These are phyloP conservation scores for Palythoa grandis DNA, from an alignment of 92 coral and sea anemone species.

Conservation along the genomic window DNA sequence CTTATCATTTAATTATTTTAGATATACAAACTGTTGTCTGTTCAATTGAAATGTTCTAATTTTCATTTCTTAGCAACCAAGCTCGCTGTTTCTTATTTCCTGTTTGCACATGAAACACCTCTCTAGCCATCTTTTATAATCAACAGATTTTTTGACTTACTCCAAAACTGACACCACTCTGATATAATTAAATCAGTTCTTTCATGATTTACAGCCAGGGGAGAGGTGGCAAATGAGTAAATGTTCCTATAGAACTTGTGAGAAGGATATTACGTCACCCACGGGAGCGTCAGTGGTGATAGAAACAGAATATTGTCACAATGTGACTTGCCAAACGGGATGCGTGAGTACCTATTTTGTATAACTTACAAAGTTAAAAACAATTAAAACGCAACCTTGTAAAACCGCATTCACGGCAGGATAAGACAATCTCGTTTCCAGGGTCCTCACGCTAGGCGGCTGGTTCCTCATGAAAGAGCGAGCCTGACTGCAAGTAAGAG, in stretches of 20 bases:
- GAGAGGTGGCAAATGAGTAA: slow-evolving; percentile 62
- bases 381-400: background rate
- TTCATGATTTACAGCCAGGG: slow-evolving; percentile 45
- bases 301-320: slow-evolving; percentile 60
- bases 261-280: slow-evolving; percentile 55
- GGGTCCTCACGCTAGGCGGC: background rate
- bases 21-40: too few relatives aligned
- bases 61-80: too few relatives aligned
- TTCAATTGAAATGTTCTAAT: too few relatives aligned
- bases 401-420: background rate
- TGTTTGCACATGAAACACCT: background rate
- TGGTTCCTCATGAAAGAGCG: too few relatives aligned
- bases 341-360: slow-evolving; percentile 56
- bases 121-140: background rate
- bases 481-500: background rate
- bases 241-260: slow-evolving; percentile 67
- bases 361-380: background rate
- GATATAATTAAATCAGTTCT: background rate
- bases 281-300: slow-evolving; percentile 63
- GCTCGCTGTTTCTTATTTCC: background rate
- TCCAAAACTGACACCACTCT: background rate
- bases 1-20: too few relatives aligned
- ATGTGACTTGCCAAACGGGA: slow-evolving; percentile 62
- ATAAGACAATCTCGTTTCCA: background rate
- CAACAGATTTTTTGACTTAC: background rate